A percentile compares a stretch with the other conserved stretches of the same genome.
Conservation (phyloP, 1,140 invertebrate species). For the Nebria ingens region DNA sequence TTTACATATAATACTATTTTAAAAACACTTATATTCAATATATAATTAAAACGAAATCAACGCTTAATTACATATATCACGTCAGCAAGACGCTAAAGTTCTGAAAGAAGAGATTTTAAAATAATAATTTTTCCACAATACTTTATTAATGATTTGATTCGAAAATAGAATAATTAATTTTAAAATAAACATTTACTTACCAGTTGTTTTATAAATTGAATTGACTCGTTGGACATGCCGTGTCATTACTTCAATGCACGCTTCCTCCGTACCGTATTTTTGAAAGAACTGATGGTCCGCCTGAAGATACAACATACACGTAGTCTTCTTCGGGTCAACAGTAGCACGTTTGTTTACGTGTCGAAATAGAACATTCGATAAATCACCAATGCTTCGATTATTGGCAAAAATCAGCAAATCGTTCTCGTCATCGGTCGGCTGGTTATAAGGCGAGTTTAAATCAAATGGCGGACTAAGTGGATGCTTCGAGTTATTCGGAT, state of each 20-base stretch:
- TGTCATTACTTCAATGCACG: conserved; percentile 91
- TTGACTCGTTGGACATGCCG: conserved; percentile 89
- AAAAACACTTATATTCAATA: too few species aligned
- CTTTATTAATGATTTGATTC: too few species aligned
- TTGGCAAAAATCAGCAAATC: conserved; percentile 17
- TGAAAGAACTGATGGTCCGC: conserved; percentile 91
- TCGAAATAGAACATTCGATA: conserved; percentile 40
- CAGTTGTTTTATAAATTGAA: conserved; percentile 80
- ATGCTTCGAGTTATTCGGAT: conserved; percentile 19
- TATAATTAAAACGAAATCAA: too few species aligned
- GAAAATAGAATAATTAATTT: too few species aligned
- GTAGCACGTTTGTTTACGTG: conserved; percentile 61
- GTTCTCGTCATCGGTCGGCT: conserved; percentile 25
- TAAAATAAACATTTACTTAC: too few species aligned
- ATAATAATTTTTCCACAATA: too few species aligned
- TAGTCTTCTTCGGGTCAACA: conserved; percentile 68
- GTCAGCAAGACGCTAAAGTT: too few species aligned
- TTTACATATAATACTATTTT: too few species aligned
- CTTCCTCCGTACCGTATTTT: conserved; percentile 84
- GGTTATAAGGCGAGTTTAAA: conserved; percentile 23
- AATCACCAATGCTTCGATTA: conserved; percentile 20
- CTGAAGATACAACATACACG: conserved; percentile 87
- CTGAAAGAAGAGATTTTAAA: too few species aligned
- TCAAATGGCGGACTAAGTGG: conserved; percentile 23
- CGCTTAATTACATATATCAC: too few species aligned